These are phyloP conservation scores for Huso huso DNA, from an alignment of 2,797 vertebrate genomes.

Conservation along the genomic window DNA sequence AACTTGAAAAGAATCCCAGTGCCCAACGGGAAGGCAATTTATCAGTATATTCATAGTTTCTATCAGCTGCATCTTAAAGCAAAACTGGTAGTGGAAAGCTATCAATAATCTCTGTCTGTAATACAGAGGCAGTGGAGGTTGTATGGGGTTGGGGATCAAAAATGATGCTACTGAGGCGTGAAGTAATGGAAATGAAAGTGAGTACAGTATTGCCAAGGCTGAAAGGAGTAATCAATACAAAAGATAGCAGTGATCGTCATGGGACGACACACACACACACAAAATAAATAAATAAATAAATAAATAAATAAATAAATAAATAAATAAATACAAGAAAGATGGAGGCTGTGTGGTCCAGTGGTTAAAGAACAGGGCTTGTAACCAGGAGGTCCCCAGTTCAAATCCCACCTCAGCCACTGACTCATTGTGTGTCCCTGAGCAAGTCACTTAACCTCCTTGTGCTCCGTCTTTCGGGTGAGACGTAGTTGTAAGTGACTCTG, in stretches of 20 bases:
- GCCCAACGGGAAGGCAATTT: background rate
- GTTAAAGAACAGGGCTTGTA: no score
- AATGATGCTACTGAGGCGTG: slow-evolving; percentile 34
- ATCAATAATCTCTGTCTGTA: slow-evolving; percentile 10
- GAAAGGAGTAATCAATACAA: slow-evolving; percentile 12
- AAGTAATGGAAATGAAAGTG: slow-evolving; percentile 38
- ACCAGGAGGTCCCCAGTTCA: no score
- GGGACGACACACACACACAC: background rate
- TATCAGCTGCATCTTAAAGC: background rate
- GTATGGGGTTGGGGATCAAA: slow-evolving; percentile 28
- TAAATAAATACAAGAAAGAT: background rate
- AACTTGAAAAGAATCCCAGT: background rate
- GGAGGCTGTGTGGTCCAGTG: background rate
- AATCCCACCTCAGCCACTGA: no score
- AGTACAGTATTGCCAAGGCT: slow-evolving; percentile 1
- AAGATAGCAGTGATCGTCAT: slow-evolving; percentile 1
- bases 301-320: background rate
- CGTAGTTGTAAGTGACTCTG: no score
- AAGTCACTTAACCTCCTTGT: no score
- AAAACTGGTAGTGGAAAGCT: background rate
- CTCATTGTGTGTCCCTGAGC: no score
- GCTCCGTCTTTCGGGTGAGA: no score
- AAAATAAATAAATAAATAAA: background rate
- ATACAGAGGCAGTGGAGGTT: background rate
- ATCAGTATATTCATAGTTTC: background rate